Conservation (phyloP, 92 coral and sea anemone species). For the Diadumene lineata region DNA sequence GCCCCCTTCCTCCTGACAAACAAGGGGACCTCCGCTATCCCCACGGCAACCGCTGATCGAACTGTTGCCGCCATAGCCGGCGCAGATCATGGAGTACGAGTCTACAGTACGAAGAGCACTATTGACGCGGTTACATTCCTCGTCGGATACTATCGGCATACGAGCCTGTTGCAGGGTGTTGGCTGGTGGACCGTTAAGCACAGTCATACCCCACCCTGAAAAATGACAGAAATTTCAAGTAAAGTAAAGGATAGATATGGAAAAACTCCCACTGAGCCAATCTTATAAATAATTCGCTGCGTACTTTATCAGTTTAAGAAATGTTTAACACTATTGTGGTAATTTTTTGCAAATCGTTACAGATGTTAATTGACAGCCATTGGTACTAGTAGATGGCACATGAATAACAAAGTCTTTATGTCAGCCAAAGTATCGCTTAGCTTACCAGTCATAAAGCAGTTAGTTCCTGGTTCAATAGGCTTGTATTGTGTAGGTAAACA, state of each 20-base stretch:
- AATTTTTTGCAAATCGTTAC: too few species aligned
- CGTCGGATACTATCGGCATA: conserved; percentile 65
- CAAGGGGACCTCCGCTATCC: conserved; percentile 88
- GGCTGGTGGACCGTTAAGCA: conserved; percentile 46
- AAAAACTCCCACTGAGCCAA: too few species aligned
- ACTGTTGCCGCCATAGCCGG: conserved; percentile 72
- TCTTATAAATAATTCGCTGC: too few species aligned
- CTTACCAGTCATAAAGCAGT: conserved; percentile 35
- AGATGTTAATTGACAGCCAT: too few species aligned
- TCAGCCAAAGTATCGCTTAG: background rate
- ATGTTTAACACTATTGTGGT: too few species aligned
- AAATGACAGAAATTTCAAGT: background rate
- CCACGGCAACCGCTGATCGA: conserved; percentile 76
- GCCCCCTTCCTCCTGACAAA: conserved; percentile 52
- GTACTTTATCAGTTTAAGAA: too few species aligned
- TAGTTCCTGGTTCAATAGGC: conserved; percentile 14
- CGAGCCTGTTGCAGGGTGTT: conserved; percentile 60
- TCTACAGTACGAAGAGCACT: conserved; percentile 38
- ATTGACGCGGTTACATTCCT: conserved; percentile 60
- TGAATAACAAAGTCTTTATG: background rate
- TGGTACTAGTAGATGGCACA: too few species aligned
- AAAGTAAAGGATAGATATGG: too few species aligned
- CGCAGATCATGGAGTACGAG: conserved; percentile 56
- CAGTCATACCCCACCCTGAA: conserved; percentile 77
- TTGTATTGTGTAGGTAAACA: conserved; percentile 30